Conservation (phyloP, 2,797 vertebrate genomes). For the Lepilemur septentrionalis region DNA sequence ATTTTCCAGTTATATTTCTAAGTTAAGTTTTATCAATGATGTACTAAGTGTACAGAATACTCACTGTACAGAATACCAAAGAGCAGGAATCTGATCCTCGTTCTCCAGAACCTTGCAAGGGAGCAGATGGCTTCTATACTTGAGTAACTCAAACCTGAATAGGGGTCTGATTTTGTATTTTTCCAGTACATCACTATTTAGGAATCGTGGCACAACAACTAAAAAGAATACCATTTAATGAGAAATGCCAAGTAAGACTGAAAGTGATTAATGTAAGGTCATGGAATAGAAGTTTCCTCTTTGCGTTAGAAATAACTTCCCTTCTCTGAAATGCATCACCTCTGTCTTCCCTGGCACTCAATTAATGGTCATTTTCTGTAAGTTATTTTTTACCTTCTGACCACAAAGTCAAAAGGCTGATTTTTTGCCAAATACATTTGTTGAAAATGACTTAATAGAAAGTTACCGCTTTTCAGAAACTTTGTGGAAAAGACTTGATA, state of each 20-base stretch:
- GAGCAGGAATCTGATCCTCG: background rate
- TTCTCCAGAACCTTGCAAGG: background rate
- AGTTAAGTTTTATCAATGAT: background rate
- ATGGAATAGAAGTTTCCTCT: conserved; percentile 53
- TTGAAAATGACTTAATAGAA: conserved; percentile 63
- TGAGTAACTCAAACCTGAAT: background rate
- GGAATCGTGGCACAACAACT: conserved; percentile 26
- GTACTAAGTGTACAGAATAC: background rate
- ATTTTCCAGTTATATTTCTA: background rate
- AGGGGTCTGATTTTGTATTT: conserved; percentile 47
- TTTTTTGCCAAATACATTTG: conserved; percentile 1
- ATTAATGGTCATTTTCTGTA: background rate
- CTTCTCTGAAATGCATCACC: background rate
- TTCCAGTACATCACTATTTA: conserved; percentile 49
- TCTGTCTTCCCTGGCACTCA: background rate
- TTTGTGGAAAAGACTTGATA: conserved; percentile 6
- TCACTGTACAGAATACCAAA: background rate
- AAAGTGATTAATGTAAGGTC: conserved; percentile 52
- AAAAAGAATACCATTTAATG: conserved; percentile 37
- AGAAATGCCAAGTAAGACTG: conserved; percentile 41
- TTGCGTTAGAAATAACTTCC: conserved; percentile 53
- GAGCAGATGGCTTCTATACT: background rate
- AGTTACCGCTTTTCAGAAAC: conserved; percentile 24
- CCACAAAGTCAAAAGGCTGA: background rate
- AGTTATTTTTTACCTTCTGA: background rate